A percentile compares a stretch with the other conserved stretches of the same genome.
phyloP scores from a whole-genome alignment of 1,140 invertebrate genomes.

The Neodiprion virginianus region DNA sequence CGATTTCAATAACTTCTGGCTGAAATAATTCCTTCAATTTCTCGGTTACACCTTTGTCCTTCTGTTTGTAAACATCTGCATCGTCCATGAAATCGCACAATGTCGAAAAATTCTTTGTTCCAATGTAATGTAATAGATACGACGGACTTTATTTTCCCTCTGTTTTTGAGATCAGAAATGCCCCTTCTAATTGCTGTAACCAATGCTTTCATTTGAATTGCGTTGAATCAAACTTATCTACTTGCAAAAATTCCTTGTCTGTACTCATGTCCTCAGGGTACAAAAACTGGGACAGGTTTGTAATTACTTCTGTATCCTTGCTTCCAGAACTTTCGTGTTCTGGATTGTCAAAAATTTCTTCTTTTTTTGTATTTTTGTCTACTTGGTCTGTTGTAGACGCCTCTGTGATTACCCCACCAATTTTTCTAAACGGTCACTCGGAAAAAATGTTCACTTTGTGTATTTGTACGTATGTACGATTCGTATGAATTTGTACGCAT shows the following conservation, averaged over 20 bases:
- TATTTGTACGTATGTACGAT: no score
- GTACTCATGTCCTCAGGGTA: constrained; percentile 6
- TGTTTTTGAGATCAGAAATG: not conserved
- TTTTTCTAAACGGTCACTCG: no score
- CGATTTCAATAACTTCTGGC: constrained; percentile 29
- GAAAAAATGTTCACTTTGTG: no score
- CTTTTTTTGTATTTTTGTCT: no score
- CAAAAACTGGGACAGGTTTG: no score
- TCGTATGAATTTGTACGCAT: no score
- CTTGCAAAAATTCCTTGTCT: constrained; percentile 13
- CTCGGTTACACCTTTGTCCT: not conserved
- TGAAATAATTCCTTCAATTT: constrained; percentile 3
- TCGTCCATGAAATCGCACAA: not conserved
- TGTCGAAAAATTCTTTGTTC: not conserved
- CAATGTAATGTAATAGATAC: not conserved
- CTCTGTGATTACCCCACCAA: no score
- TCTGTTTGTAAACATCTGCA: not conserved
- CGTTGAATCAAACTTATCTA: constrained; percentile 9
- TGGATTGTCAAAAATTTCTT: no score
- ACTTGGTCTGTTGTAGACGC: no score
- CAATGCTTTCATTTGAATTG: constrained; percentile 11
- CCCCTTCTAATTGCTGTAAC: constrained; percentile 8
- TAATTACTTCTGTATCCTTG: no score
- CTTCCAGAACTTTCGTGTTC: no score
- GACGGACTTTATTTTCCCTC: not conserved